Evolutionary conservation across 2,888 invertebrate genomes (phyloP).

Genomic region (Cataglyphis livida): DNA sequence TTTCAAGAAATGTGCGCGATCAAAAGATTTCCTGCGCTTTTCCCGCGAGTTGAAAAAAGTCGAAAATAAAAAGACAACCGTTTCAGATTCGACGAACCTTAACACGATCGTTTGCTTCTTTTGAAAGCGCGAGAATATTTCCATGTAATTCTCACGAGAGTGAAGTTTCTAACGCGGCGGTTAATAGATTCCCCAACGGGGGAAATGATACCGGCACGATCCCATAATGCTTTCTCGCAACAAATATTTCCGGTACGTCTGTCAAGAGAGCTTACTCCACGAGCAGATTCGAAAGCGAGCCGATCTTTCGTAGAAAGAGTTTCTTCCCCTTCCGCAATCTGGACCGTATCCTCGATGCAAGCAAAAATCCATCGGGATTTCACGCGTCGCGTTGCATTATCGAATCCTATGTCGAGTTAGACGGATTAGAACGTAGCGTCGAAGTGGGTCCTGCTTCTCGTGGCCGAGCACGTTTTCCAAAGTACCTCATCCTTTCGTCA

Average conservation of each 20-base stretch:
- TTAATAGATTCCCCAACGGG: slow-evolving; percentile 9
- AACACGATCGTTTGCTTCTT: background rate
- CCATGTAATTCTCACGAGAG: background rate
- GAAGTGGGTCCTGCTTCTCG: slow-evolving; percentile 67
- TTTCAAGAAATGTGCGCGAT: background rate
- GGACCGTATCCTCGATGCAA: slow-evolving; percentile 65
- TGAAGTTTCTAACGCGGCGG: background rate
- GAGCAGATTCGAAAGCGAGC: slow-evolving; percentile 19
- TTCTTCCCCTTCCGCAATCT: background rate
- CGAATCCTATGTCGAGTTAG: slow-evolving; percentile 78
- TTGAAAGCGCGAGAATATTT: background rate
- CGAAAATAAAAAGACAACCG: background rate
- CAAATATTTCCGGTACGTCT: background rate
- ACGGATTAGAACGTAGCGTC: slow-evolving; percentile 77
- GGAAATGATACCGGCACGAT: background rate
- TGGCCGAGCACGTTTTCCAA: slow-evolving; percentile 21
- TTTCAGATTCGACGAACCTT: background rate
- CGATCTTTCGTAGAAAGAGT: slow-evolving; percentile 18
- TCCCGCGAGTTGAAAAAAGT: background rate
- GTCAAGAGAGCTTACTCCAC: slow-evolving; percentile 8
- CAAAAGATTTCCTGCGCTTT: background rate
- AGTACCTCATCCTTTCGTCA: background rate
- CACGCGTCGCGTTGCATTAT: slow-evolving; percentile 82
- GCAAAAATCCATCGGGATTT: slow-evolving; percentile 77
- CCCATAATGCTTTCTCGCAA: slow-evolving; percentile 26